Conservation (phyloP, 2,113 vertebrate species). For the Pagrus major region DNA sequence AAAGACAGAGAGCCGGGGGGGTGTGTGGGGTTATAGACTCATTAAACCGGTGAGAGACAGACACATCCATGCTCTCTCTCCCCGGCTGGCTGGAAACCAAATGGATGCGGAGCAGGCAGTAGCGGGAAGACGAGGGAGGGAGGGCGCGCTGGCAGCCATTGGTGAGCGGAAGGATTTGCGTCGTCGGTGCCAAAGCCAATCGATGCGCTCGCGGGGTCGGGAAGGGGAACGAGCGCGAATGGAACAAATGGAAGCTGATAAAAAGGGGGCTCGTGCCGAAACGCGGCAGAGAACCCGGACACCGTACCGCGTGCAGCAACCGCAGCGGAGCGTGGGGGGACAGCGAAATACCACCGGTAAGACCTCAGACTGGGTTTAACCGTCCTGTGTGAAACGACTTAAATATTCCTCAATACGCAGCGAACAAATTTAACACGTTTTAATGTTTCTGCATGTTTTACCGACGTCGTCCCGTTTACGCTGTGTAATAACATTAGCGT, state of each 20-base stretch:
- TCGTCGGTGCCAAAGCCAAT: conserved; percentile 68
- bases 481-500: background rate
- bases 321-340: background rate
- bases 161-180: conserved; percentile 58
- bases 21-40: background rate
- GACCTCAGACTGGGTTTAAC: background rate
- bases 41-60: background rate
- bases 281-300: background rate
- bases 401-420: too few relatives aligned
- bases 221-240: conserved; percentile 72
- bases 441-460: background rate
- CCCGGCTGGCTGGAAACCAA: conserved; percentile 22
- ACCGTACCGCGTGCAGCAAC: accelerated
- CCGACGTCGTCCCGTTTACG: background rate
- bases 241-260: conserved; percentile 57
- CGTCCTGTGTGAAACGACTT: accelerated
- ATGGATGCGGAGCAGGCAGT: background rate
- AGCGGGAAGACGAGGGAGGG: conserved; percentile 3
- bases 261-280: conserved; percentile 48
- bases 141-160: conserved; percentile 45
- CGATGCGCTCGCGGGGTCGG: conserved; percentile 52
- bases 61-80: conserved; percentile 6
- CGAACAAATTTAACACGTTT: background rate
- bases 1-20: background rate
- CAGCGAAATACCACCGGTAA: conserved; percentile 35